Evolutionary conservation across 2,888 invertebrate genomes (phyloP), one percentile per base, ranked within the genome.

Genomic region (Megalurothrips usitatus): DNA sequence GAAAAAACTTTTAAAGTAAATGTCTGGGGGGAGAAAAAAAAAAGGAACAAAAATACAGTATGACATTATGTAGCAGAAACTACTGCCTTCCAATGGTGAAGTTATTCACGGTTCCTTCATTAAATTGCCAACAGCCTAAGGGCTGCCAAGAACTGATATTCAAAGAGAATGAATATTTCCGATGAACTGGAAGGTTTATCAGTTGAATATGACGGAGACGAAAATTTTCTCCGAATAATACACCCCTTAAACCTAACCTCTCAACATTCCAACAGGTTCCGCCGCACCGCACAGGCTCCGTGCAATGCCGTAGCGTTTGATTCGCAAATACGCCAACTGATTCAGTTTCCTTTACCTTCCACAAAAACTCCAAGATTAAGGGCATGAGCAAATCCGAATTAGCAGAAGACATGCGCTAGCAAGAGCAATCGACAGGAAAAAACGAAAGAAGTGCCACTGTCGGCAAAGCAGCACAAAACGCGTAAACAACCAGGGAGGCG

Each of bases 401-500:
- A 43, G 34, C 34, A 43, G 34, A 43, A 43, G 34, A 43, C 34
- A 43, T 43, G 34, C 23, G 23, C 9, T 75, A 75, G 12, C 26
- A 26, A 10, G 11, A 26, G 10, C 23, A 26, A 75, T 6, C 12
- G 26, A 75, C 12, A 75, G 9, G 11, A 11, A n/a, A 23, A 75
- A 23, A 26, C 23, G 8, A 75, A 26, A 75, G 10, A 75, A 75
- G 26, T 23, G 26, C 68, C 26, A 1, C 26, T 75, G 68, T 75
- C 68, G 68, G 68, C 68, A 75, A 23, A 43, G 68, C 68, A 75
- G 34, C 34, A 43, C 34, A 43, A 43, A 26, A 75, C 68, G 68
- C 68, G 23, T 75, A 75, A 75, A 75, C 68, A 75, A 75, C 68
- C 26, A 75, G 68, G 68, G 68, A 75, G 68, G 68, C 68, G 68